Base-by-base conservation (phyloP, 1,140 invertebrate genomes). In the Ericerus pela region DNA sequence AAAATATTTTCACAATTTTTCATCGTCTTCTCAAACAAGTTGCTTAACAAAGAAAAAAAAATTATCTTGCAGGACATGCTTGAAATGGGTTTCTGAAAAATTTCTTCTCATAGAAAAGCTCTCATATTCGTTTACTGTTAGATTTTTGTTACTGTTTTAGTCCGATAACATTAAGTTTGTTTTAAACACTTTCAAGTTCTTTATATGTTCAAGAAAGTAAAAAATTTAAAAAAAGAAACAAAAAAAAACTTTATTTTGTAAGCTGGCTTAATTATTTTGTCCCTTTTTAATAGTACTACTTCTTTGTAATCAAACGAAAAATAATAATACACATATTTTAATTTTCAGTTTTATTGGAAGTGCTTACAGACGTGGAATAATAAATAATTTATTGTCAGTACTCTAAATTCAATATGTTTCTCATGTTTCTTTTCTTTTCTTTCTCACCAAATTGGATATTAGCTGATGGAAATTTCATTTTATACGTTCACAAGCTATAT, bases 321-420 rank as follows among this genome's bases (percentile, higher is more conserved):
- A n/a, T n/a, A n/a, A n/a, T n/a, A 47, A 47, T 47, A 47, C 41
- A 47, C 41, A 47, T 47, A 47, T 47, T 47, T 41, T 47, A 24
- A 47, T 38, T 38, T 24, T n/a, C n/a, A n/a, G n/a, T n/a, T 47
- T 47, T 47, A 47, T 24, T 24, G 41, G 41, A 47, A 47, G 41
- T 47, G 41, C 41, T 47, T 47, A 47, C 41, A 47, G 41, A 47
- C 20, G 41, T 47, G 41, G 41, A 47, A 47, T 20, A 24, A 10
- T 47, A 5, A 33, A 33, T 33, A 10, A n/a, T 33, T 33, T n/a
- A n/a, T n/a, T n/a, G n/a, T 33, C 30, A 33, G n/a, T 33, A 41
- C 14, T 47, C 20, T 14, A 3, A 24, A 47, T 47, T 47, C 10
- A 47, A n/a, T n/a, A n/a, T n/a, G n/a, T n/a, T n/a, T n/a, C n/a